phyloP scores from a whole-genome alignment of 2,113 vertebrate genomes.

The pig (Sus scrofa) region T2T-Sscrofa CM000830.6:112472501-112473000 shows the following conservation, averaged over 20 bases:
- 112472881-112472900: not conserved
- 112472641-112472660: no score
- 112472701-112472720: no score
- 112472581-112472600: no score
- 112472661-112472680: no score
- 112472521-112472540: no score
- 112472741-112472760: not conserved
- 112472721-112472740: no score
- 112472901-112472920: not conserved
- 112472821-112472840: not conserved
- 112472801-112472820: not conserved
- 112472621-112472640: no score
- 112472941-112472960: constrained; percentile 12
- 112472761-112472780: not conserved
- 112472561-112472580: no score
- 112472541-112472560: no score
- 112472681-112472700: no score
- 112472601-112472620: no score
- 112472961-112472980: not conserved
- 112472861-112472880: constrained; percentile 23
- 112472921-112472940: not conserved
- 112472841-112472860: not conserved
- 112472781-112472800: not conserved
- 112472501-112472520: no score
- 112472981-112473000: constrained; percentile 31